These are phyloP conservation scores for Aspidoscelis tigris DNA, from an alignment of 2,113 vertebrate species.

Conservation along the genomic window DNA sequence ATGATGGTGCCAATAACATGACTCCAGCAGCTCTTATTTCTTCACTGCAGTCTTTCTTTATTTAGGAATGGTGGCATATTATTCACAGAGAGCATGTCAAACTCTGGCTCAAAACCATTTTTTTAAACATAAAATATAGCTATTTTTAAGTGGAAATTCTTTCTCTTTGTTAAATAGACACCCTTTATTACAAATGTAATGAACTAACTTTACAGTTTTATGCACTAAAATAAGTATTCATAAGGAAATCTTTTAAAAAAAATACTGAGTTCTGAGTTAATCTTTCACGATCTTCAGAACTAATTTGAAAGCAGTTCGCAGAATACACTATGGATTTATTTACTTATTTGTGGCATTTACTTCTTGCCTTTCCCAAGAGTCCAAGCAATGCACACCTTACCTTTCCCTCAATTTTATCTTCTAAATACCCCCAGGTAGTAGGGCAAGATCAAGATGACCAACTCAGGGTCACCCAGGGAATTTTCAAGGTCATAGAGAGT, in stretches of 20 bases:
- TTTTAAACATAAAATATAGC: slow-evolving; percentile 25
- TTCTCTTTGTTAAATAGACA: neutral
- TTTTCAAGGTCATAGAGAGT: too few relatives aligned
- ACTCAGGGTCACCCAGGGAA: too few relatives aligned
- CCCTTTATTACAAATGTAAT: slow-evolving; percentile 1
- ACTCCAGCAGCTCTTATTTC: slow-evolving; percentile 50
- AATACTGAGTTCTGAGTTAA: too few relatives aligned
- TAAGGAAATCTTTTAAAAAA: neutral
- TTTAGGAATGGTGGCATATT: slow-evolving; percentile 40
- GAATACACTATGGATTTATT: neutral
- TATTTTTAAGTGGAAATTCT: neutral
- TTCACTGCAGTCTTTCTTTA: slow-evolving; percentile 9
- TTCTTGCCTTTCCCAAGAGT: too few relatives aligned
- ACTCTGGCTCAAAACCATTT: slow-evolving; percentile 21
- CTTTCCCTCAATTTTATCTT: too few relatives aligned
- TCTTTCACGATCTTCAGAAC: neutral
- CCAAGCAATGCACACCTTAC: too few relatives aligned
- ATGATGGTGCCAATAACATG: slow-evolving; percentile 51
- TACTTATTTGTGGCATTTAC: too few relatives aligned
- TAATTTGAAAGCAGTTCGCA: neutral
- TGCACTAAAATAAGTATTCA: neutral
- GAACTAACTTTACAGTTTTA: neutral
- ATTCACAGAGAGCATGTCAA: slow-evolving; percentile 13
- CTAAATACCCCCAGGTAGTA: too few relatives aligned
- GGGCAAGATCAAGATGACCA: too few relatives aligned